Conservation (phyloP, 2,797 vertebrate genomes). For the Chlorospingus flavigularis region DNA sequence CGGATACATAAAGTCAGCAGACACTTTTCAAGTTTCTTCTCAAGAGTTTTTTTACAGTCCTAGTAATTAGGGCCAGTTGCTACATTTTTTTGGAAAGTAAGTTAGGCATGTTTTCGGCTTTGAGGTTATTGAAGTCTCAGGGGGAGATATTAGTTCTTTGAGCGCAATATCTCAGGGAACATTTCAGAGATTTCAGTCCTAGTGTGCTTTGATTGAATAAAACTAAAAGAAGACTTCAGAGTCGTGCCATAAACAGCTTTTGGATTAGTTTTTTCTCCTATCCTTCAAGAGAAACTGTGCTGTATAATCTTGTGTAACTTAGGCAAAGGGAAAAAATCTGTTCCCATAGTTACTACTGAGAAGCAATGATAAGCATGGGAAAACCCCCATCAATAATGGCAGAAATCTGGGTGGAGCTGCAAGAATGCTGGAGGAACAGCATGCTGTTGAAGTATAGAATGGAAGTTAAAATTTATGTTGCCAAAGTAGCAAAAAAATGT, state of each 20-base stretch:
- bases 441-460: background rate
- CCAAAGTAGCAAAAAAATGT: background rate
- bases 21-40: background rate
- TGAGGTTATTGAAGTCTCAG: constrained; percentile 17
- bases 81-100: background rate
- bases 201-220: constrained; percentile 12
- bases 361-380: background rate
- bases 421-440: background rate
- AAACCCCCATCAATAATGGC: background rate
- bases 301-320: constrained; percentile 2
- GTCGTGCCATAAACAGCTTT: background rate
- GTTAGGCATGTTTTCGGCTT: background rate
- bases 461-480: background rate
- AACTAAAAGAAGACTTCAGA: constrained; percentile 20
- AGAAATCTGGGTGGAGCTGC: background rate
- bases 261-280: background rate
- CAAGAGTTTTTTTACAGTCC: background rate
- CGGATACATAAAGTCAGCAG: background rate
- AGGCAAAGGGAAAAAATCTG: background rate
- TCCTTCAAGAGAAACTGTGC: background rate
- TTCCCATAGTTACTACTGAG: constrained; percentile 23
- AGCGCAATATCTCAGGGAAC: background rate
- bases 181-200: background rate
- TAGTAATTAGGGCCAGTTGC: background rate
- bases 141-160: constrained; percentile 13